Percentiles rank a stretch among this genome's conserved stretches.
These are phyloP conservation scores for Poeciliopsis prolifica DNA, from an alignment of 2,113 vertebrate species.

Conservation along the genomic window DNA sequence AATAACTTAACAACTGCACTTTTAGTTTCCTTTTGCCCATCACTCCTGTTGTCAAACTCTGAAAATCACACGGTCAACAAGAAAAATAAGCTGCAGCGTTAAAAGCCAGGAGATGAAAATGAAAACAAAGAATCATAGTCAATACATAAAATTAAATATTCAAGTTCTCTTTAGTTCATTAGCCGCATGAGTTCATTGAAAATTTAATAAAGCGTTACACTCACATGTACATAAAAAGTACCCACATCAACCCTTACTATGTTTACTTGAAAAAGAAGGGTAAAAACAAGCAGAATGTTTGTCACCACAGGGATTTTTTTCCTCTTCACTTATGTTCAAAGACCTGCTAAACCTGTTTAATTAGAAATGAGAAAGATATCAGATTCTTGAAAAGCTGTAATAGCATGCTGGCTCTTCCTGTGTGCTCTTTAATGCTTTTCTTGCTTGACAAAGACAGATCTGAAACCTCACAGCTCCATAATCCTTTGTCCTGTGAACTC, in stretches of 20 bases:
- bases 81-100: conserved; percentile 22
- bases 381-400: conserved; percentile 50
- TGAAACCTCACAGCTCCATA: conserved; percentile 31
- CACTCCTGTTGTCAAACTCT: conserved; percentile 12
- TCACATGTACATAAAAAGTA: conserved; percentile 14
- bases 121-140: conserved; percentile 32
- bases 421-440: conserved; percentile 39
- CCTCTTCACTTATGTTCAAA: conserved; percentile 33
- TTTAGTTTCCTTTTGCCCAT: conserved; percentile 21
- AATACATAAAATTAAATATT: too few relatives aligned
- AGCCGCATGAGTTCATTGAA: conserved; percentile 6
- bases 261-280: conserved; percentile 43
- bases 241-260: conserved; percentile 34
- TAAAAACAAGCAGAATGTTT: conserved; percentile 18
- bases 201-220: conserved; percentile 16
- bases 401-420: conserved; percentile 47
- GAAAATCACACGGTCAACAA: conserved; percentile 9
- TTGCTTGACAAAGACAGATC: conserved; percentile 54
- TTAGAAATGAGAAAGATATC: conserved; percentile 50
- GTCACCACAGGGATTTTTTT: background rate
- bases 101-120: conserved; percentile 32
- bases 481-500: conserved; percentile 25
- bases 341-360: conserved; percentile 43
- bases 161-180: conserved; percentile 13
- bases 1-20: conserved; percentile 38